Evolutionary conservation across 2,888 invertebrate species (phyloP), one percentile per base, ranked within the genome.

Genomic region (Rugalucina vietnamica): DNA sequence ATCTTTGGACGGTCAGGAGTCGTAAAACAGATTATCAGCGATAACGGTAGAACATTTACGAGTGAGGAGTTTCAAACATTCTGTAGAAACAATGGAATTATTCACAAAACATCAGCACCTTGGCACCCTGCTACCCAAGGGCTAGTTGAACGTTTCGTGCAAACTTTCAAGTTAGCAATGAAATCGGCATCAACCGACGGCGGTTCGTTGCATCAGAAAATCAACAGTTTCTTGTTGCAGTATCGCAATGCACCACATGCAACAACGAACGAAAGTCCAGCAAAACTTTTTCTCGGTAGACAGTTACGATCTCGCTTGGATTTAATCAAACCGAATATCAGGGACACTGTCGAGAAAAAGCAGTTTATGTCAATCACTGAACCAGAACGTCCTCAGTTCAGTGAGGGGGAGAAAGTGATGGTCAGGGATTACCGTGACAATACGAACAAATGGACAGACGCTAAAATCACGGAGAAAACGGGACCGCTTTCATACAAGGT

Each of bases 121-220:
- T 83, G 69, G 27, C 79, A 87, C 29, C 86, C 88, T 3, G 49
- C 77, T 18, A 89, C 86, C 24, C 84, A 88, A 39, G 85, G 89
- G 54, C 71, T 86, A 24, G 87, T 75, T 2, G 88, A 89, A 76
- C 34, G 88, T 24, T 86, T 87, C 37, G 81, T 84, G 1, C 81
- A 81, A 34, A 81, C 87, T 29, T 89, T 90, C 65, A 90, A 89
- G 79, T 57, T 54, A 14, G 76, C 79, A 24, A 81, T 87, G 54
- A 82, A 76, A 72, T 39, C 74, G 14, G 72, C 76, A 1, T 72
- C 81, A 77, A 1, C 57, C 18, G 80, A 86, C 49, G n/a, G 54
- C n/a, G 8, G 54, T 21, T 54, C 54, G n/a, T 54, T 81, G 34
- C 73, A 80, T n/a, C 74, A 72, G 34, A 82, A 82, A 57, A n/a